Percentiles rank a stretch among this genome's conserved stretches.
Conservation (phyloP, 1,140 invertebrate species). For the Triops longicaudatus region DNA sequence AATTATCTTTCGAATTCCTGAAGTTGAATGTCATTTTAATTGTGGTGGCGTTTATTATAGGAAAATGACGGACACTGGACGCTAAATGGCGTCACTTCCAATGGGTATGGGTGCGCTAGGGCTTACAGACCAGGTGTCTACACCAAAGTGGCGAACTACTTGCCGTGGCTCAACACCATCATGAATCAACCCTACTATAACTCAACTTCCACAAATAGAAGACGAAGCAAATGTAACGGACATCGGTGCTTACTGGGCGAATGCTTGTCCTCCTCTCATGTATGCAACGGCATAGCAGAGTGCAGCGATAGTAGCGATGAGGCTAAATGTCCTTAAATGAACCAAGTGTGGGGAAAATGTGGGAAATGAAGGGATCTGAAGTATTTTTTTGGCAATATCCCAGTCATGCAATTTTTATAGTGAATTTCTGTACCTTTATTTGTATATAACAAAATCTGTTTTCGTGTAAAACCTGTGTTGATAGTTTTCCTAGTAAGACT, state of each 20-base stretch:
- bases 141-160: constrained; percentile 70
- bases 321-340: constrained; percentile 31
- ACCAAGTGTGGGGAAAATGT: neutral
- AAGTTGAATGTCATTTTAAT: constrained; percentile 21
- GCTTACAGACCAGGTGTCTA: constrained; percentile 77
- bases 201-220: constrained; percentile 26
- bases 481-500: too few relatives aligned
- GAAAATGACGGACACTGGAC: constrained; percentile 51
- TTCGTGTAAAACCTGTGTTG: neutral
- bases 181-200: constrained; percentile 27
- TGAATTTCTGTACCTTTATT: neutral
- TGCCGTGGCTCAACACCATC: constrained; percentile 56
- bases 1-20: constrained; percentile 2
- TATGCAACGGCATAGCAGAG: constrained; percentile 67
- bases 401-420: neutral
- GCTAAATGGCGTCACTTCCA: constrained; percentile 66
- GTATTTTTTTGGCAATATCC: neutral
- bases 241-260: constrained; percentile 65
- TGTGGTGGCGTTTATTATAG: constrained; percentile 31
- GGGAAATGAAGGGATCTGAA: neutral
- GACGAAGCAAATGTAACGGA: constrained; percentile 46
- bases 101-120: constrained; percentile 77
- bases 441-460: neutral
- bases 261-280: constrained; percentile 56
- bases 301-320: constrained; percentile 42